phyloP scores from a whole-genome alignment of 2,888 invertebrate genomes.

The Zootermopsis nevadensis region DNA sequence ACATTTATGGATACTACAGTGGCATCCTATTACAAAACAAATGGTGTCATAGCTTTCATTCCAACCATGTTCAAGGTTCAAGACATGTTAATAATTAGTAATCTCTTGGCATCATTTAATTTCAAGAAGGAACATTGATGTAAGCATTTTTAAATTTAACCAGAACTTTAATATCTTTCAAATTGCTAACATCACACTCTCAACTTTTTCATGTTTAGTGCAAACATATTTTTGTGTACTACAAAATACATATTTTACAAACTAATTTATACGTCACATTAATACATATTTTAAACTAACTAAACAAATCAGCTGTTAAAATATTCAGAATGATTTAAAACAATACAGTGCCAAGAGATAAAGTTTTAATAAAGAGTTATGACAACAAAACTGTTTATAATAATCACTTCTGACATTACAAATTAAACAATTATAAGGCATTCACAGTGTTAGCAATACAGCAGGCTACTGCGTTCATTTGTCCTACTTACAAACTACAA shows the following conservation, averaged over 20 bases:
- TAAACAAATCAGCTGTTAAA: not conserved
- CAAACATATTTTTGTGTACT: too few relatives aligned
- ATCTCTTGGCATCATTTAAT: slow-evolving; percentile 11
- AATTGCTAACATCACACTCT: too few relatives aligned
- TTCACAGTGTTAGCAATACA: slow-evolving; percentile 40
- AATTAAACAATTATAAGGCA: slow-evolving; percentile 41
- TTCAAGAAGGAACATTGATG: not conserved
- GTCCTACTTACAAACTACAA: slow-evolving; percentile 30
- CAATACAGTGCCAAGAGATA: slow-evolving; percentile 1
- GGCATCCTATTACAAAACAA: slow-evolving; percentile 1
- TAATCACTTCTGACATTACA: slow-evolving; percentile 27
- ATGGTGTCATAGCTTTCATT: slow-evolving; percentile 7
- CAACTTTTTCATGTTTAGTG: too few relatives aligned
- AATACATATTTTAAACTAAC: not conserved
- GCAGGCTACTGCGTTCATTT: slow-evolving; percentile 28
- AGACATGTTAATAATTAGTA: slow-evolving; percentile 20
- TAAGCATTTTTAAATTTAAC: too few relatives aligned
- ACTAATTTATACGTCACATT: not conserved
- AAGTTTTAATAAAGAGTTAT: not conserved
- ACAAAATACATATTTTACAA: not conserved
- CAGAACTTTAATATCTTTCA: too few relatives aligned
- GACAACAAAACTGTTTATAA: slow-evolving; percentile 2
- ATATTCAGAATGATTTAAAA: not conserved
- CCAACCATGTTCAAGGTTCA: slow-evolving; percentile 7
- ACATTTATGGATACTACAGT: slow-evolving; percentile 1